These are phyloP conservation scores for Zaprionus ornatus DNA, from an alignment of 1,140 invertebrate species.

Conservation along the genomic window DNA sequence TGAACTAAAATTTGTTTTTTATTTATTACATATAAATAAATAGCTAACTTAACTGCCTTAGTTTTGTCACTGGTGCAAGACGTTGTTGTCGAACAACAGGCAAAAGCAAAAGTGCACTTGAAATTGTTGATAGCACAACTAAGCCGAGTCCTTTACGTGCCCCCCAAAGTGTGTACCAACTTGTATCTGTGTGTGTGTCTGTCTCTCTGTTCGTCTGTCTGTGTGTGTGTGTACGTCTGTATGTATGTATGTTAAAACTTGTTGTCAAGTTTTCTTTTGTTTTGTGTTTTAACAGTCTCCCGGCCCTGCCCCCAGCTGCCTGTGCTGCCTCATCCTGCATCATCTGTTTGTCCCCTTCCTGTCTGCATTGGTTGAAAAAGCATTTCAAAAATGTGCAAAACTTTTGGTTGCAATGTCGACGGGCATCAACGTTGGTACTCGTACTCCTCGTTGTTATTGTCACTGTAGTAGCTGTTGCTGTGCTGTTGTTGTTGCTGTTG, in stretches of 20 bases:
- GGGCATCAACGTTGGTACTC: constrained; percentile 22
- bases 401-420: constrained; percentile 56
- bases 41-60: neutral
- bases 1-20: neutral
- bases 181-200: neutral
- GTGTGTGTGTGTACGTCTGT: constrained; percentile 34
- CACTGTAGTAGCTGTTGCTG: constrained; percentile 35
- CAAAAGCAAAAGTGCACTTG: constrained; percentile 76
- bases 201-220: no score
- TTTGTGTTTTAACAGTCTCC: constrained; percentile 58
- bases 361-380: constrained; percentile 43
- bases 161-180: neutral
- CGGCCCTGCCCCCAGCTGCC: neutral
- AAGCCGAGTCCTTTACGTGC: constrained; percentile 39
- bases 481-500: constrained; percentile 13
- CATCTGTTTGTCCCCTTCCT: neutral
- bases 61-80: constrained; percentile 34
- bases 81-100: constrained; percentile 37
- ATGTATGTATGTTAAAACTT: constrained; percentile 39
- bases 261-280: constrained; percentile 73
- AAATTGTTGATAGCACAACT: constrained; percentile 68
- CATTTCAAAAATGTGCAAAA: constrained; percentile 71
- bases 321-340: neutral
- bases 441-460: constrained; percentile 23
- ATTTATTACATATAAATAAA: neutral